Conservation (phyloP, 2,888 invertebrate genomes). For the Nudaria mundana region DNA sequence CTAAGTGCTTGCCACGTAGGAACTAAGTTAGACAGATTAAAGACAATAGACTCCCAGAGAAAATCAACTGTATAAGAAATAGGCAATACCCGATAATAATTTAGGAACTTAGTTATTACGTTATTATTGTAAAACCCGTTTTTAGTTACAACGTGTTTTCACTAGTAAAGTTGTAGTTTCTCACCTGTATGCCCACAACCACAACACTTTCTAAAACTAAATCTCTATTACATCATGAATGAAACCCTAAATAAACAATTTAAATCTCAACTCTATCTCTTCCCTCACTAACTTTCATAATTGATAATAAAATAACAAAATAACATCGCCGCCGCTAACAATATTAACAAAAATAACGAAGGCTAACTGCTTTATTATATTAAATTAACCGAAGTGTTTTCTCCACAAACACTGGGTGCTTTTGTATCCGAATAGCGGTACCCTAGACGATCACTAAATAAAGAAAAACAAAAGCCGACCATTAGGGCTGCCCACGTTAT, state of each 20-base stretch:
- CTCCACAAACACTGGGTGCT: constrained; percentile 39
- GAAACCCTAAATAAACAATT: not conserved
- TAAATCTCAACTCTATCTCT: constrained; percentile 2
- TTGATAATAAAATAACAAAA: constrained; percentile 6
- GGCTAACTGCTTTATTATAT: constrained; percentile 28
- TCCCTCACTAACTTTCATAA: too few relatives aligned
- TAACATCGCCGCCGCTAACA: constrained; percentile 1
- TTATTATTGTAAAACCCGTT: too few relatives aligned
- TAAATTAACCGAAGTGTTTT: constrained; percentile 34
- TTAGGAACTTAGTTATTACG: too few relatives aligned
- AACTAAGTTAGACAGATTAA: constrained; percentile 24
- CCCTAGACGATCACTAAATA: constrained; percentile 50
- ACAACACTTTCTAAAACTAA: too few relatives aligned
- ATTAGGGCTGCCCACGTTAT: constrained; percentile 53
- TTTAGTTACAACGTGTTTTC: not conserved
- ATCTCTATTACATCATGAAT: too few relatives aligned
- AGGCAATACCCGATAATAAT: too few relatives aligned
- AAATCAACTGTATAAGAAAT: too few relatives aligned
- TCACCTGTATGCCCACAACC: not conserved
- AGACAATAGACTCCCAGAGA: too few relatives aligned
- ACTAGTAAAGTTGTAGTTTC: too few relatives aligned
- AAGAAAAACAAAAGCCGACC: constrained; percentile 65
- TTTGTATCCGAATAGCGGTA: constrained; percentile 44
- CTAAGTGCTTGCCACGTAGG: constrained; percentile 13
- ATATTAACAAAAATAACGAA: constrained; percentile 19